These are phyloP conservation scores for Ichneumon xanthorius DNA, from an alignment of 2,888 invertebrate species.

Conservation along the genomic window DNA sequence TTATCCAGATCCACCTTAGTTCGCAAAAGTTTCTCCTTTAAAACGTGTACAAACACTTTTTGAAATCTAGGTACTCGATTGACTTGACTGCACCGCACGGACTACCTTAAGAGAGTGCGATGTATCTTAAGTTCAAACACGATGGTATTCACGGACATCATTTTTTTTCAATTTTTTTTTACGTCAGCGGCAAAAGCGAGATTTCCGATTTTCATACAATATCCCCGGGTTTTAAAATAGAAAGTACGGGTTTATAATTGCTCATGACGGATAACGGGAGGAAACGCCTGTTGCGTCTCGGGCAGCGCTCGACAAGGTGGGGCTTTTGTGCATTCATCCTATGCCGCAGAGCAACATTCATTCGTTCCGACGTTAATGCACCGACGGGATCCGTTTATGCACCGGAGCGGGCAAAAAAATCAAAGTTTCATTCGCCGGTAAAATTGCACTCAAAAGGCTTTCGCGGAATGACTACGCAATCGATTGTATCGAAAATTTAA, in stretches of 20 bases:
- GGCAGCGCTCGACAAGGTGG: conserved; percentile 25
- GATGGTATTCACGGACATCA: background rate
- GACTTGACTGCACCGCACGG: too few species aligned
- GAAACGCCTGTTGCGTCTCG: conserved; percentile 66
- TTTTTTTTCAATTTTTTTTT: background rate
- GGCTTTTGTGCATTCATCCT: background rate
- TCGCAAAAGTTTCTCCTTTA: too few species aligned
- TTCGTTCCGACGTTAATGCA: conserved; percentile 43
- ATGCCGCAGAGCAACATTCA: background rate
- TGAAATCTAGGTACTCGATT: background rate
- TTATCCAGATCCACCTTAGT: too few species aligned
- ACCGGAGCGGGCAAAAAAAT: conserved; percentile 11
- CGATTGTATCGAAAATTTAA: conserved; percentile 42
- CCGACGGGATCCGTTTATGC: conserved; percentile 18
- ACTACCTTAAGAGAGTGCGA: background rate
- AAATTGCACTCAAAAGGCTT: conserved; percentile 26
- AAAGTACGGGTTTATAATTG: conserved; percentile 54
- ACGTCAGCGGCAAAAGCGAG: background rate
- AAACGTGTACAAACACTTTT: too few species aligned
- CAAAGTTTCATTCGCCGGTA: conserved; percentile 18
- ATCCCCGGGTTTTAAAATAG: conserved; percentile 46
- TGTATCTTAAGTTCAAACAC: background rate
- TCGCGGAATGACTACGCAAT: conserved; percentile 29
- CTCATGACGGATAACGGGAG: conserved; percentile 58
- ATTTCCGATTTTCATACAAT: conserved; percentile 41